phyloP scores from a whole-genome alignment of 2,888 invertebrate species.

The Tenodera sinensis region DNA sequence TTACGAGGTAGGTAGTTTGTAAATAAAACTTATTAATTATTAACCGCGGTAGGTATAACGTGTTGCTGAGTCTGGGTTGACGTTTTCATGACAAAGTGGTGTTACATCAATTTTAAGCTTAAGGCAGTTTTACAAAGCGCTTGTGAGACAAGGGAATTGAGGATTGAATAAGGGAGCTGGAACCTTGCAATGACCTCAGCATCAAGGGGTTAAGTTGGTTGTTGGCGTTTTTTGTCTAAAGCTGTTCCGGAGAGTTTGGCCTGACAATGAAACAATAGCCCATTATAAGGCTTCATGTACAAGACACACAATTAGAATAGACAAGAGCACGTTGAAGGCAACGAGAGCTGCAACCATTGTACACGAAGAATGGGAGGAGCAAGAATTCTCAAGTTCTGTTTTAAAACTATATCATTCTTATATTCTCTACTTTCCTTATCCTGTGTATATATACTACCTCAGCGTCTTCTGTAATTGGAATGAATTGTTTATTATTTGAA shows the following conservation, averaged over 20 bases:
- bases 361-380: background rate
- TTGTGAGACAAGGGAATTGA: background rate
- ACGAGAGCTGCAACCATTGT: background rate
- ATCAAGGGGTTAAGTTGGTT: background rate
- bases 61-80: too few species aligned
- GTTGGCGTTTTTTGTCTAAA: background rate
- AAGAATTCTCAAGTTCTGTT: too few species aligned
- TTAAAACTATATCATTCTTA: too few species aligned
- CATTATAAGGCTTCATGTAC: background rate
- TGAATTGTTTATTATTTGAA: too few species aligned
- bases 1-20: too few species aligned
- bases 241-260: background rate
- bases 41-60: too few species aligned
- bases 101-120: too few species aligned
- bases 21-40: too few species aligned
- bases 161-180: background rate
- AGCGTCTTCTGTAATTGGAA: too few species aligned
- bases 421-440: too few species aligned
- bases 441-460: too few species aligned
- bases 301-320: background rate
- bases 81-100: too few species aligned
- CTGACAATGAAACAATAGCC: background rate
- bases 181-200: background rate
- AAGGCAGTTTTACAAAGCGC: background rate
- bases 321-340: background rate